Conservation (phyloP, 2,888 invertebrate species). For the Pollenia angustigena region DNA sequence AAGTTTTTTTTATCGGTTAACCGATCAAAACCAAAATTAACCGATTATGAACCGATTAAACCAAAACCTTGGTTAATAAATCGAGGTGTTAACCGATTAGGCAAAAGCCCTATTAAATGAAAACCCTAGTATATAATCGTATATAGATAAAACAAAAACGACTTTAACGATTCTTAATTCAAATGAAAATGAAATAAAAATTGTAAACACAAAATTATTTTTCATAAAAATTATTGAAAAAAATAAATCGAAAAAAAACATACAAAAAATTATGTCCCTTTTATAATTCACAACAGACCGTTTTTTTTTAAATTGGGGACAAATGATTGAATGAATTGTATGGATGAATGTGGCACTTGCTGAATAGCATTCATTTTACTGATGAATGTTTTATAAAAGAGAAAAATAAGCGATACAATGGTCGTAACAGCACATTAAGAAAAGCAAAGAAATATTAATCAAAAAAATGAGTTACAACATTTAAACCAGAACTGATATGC, state of each 20-base stretch:
- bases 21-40: no score
- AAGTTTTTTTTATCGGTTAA: no score
- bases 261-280: background rate
- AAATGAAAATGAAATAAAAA: background rate
- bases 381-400: conserved; percentile 1
- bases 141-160: no score
- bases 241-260: background rate
- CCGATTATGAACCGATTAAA: no score
- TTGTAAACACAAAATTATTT: background rate
- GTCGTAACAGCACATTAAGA: background rate
- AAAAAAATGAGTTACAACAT: background rate
- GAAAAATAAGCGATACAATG: background rate
- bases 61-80: no score
- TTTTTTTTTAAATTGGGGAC: background rate
- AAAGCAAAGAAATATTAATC: background rate
- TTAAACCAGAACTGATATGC: conserved; percentile 1
- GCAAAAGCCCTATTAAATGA: no score
- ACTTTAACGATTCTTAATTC: no score
- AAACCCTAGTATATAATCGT: no score
- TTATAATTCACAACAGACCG: background rate
- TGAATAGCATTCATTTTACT: conserved; percentile 8
- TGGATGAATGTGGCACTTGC: background rate
- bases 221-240: background rate
- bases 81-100: no score
- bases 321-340: conserved; percentile 4